A percentile compares a stretch with the other conserved stretches of the same genome.
Conservation (phyloP, 1,140 invertebrate genomes). For the Drosophila truncata region DNA sequence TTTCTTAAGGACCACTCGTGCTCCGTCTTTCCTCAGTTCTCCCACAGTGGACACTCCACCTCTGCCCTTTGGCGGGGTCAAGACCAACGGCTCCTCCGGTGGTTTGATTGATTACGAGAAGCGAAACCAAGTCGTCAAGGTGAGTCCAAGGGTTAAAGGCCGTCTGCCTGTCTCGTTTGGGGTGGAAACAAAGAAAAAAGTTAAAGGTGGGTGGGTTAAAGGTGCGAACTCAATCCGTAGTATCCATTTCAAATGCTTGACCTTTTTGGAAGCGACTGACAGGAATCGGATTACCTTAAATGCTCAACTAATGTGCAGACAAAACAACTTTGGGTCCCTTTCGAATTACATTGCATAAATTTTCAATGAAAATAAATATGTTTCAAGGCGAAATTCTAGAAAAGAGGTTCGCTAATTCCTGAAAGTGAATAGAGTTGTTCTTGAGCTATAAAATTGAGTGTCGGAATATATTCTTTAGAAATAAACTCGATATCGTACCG, state of each 20-base stretch:
- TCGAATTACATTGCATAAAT: conserved; percentile 7
- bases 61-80: conserved; percentile 53
- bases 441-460: not conserved
- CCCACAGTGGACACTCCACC: not conserved
- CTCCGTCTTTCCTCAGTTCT: not conserved
- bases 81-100: conserved; percentile 17
- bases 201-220: not conserved
- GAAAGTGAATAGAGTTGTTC: not conserved
- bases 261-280: conserved; percentile 19
- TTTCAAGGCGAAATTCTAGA: not conserved
- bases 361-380: not conserved
- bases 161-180: not conserved
- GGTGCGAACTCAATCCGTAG: conserved; percentile 16
- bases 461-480: not conserved
- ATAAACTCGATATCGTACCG: not conserved
- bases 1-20: not conserved
- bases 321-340: not conserved
- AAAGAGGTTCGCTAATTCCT: not conserved
- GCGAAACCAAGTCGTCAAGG: conserved; percentile 73
- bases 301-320: not conserved
- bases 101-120: conserved; percentile 80
- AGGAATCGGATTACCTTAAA: conserved; percentile 12
- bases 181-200: too few relatives aligned
- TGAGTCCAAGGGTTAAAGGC: conserved; percentile 54
- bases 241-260: conserved; percentile 61